Base-by-base conservation (phyloP, 2,888 invertebrate genomes). In the Ctena decussata region DNA sequence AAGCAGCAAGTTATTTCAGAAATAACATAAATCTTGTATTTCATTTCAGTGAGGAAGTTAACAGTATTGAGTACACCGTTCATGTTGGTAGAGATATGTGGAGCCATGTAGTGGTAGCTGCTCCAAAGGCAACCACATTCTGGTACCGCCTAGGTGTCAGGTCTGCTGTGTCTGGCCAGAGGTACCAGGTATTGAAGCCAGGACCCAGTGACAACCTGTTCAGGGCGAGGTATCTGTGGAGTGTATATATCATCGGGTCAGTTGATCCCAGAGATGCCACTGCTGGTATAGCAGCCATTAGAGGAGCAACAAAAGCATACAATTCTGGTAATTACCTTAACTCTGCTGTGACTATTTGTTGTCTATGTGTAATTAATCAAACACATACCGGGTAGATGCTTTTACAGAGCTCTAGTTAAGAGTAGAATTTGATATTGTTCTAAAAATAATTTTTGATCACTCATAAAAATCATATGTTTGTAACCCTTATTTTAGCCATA, bases 51-150 rank as follows among this genome's bases (percentile, higher is more conserved):
- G 75, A 77, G 35, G 30, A 77, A 24, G 71, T 91, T n/a, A 86
- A 85, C 69, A 81, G 87, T 18, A 21, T 91, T 8, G 82, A 85
- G 11, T 91, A 91, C 73, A 84, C 78, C 39, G 87, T 89, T 18
- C 81, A 89, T 53, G 53, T 89, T 39, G 86, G 81, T 5, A 30
- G 35, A 1, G 69, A 84, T 8, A 32, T 87, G 18, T 76, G 81
- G 77, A 72, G 84, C 53, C 90, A 90, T 24, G 70, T 88, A 5
- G 49, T 80, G 11, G 71, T 85, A 1, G 44, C 78, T 3, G 49
- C 85, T 39, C 89, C 88, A 5, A 46, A 57, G 27, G 71, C 49
- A 5, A 72, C 70, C 41, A 35, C 46, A 6, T 80, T 89, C 46
- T 30, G 57, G 35, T 49, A 46, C 5, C 53, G 60, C 24, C 39